Conservation (phyloP, 2,113 vertebrate genomes). For the Murina feae region DNA sequence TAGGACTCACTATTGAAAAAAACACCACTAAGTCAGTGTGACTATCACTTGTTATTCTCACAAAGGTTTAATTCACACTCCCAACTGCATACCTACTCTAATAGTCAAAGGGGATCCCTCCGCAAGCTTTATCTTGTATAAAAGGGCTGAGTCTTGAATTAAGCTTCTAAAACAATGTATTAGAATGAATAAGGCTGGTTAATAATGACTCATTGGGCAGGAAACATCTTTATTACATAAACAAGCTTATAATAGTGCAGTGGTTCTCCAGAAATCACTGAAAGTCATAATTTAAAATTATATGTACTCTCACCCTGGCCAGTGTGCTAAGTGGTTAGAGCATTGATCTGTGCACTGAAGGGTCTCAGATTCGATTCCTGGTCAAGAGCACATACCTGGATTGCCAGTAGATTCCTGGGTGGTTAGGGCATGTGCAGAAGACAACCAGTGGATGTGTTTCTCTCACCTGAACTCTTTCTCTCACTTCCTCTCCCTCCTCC, state of each 20-base stretch:
- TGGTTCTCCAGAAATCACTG: neutral
- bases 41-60: neutral
- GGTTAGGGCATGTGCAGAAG: neutral
- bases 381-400: no score
- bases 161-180: slow-evolving; percentile 33
- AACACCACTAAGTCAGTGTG: neutral
- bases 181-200: slow-evolving; percentile 17
- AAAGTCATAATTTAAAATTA: neutral
- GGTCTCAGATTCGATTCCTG: no score
- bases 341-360: no score
- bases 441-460: neutral
- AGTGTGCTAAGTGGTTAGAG: no score
- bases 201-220: slow-evolving; percentile 28
- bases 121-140: slow-evolving; percentile 40
- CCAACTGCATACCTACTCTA: neutral
- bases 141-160: slow-evolving; percentile 15
- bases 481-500: neutral
- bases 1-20: neutral
- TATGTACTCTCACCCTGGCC: neutral
- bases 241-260: slow-evolving; percentile 10
- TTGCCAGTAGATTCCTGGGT: no score
- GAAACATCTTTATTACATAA: slow-evolving; percentile 42
- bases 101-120: neutral
- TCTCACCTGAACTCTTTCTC: neutral
- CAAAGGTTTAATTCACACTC: neutral